A percentile compares a stretch with the other conserved stretches of the same genome.
Evolutionary conservation across 2,113 vertebrate genomes (phyloP).

Genomic region (Sylvicapra grimmia): DNA sequence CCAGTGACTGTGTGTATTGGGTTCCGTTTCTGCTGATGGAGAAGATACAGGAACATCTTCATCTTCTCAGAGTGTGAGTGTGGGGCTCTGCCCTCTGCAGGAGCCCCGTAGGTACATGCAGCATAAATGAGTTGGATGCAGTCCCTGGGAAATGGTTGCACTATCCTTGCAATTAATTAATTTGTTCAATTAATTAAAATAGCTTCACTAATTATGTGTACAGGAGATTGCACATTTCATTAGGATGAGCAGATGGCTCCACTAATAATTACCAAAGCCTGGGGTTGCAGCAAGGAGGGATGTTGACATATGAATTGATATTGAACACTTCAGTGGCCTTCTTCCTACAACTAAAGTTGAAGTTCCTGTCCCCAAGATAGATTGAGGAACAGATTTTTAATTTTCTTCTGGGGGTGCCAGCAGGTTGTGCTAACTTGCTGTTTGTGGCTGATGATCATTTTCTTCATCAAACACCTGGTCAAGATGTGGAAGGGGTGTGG

Average conservation of each 20-base stretch:
- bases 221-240: constrained; percentile 72
- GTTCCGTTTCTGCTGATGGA: not conserved
- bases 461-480: not conserved
- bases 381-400: not conserved
- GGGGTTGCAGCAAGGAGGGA: not conserved
- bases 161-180: constrained; percentile 71
- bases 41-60: accelerated
- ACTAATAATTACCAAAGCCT: constrained; percentile 60
- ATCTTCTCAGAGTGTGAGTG: not conserved
- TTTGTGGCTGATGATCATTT: not conserved
- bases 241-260: constrained; percentile 66
- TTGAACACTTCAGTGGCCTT: not conserved
- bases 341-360: not conserved
- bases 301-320: not conserved
- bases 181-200: constrained; percentile 73
- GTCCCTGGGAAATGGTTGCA: constrained; percentile 54
- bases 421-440: not conserved
- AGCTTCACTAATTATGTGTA: constrained; percentile 66
- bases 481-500: not conserved
- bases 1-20: not conserved
- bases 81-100: not conserved
- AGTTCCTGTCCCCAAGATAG: not conserved
- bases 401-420: not conserved
- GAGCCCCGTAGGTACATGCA: not conserved
- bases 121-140: constrained; percentile 42